A percentile compares a stretch with the other conserved stretches of the same genome.
phyloP scores from a whole-genome alignment of 2,113 vertebrate genomes.

The Leucoraja erinaceus region DNA sequence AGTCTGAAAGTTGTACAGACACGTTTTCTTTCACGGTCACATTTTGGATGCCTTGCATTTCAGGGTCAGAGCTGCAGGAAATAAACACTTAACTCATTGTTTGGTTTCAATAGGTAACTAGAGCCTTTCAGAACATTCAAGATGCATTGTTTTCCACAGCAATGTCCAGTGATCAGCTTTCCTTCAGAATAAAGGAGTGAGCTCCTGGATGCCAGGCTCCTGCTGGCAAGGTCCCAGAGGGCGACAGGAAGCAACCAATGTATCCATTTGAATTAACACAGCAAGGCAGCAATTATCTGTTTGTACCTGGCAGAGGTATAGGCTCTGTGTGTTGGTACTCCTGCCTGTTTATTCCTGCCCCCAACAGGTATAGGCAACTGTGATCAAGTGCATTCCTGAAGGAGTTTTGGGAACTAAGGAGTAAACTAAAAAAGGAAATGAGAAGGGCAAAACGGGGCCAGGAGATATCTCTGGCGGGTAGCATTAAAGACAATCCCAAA shows the following conservation, averaged over 20 bases:
- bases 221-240: neutral
- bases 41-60: neutral
- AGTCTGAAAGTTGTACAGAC: neutral
- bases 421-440: too few relatives aligned
- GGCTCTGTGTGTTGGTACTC: neutral
- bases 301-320: neutral
- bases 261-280: neutral
- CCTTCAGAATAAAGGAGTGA: neutral
- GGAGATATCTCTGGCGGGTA: too few relatives aligned
- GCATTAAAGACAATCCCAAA: too few relatives aligned
- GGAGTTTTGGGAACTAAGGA: too few relatives aligned
- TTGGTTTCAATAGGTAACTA: neutral
- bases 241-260: neutral
- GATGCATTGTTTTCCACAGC: neutral
- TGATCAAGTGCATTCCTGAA: too few relatives aligned
- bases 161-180: neutral
- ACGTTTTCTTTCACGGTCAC: neutral
- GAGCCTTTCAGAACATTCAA: neutral
- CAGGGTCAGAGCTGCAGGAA: neutral
- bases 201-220: neutral
- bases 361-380: neutral
- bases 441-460: too few relatives aligned
- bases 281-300: neutral
- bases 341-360: neutral
- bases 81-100: neutral